Percentiles rank a stretch among this genome's conserved stretches.
Conservation (phyloP, 2,797 vertebrate genomes). For the Luscinia megarhynchos region DNA sequence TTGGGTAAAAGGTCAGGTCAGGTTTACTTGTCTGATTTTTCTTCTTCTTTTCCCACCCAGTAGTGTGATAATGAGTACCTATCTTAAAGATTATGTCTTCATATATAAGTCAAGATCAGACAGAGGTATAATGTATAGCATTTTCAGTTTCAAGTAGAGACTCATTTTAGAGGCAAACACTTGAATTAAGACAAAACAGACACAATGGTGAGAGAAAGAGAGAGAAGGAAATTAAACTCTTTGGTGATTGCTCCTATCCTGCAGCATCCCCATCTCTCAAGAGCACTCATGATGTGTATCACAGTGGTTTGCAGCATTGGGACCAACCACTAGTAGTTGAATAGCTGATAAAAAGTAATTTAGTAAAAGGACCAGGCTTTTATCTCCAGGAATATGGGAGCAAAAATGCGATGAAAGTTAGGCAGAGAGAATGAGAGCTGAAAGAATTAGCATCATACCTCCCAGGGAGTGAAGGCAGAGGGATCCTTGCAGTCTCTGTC, state of each 20-base stretch:
- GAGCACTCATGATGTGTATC: not conserved
- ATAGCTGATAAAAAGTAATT: not conserved
- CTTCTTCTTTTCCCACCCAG: not conserved
- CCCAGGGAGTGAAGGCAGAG: constrained; percentile 81
- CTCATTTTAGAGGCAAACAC: not conserved
- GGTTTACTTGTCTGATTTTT: constrained; percentile 40
- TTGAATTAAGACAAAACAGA: not conserved
- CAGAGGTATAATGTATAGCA: not conserved
- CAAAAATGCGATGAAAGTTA: not conserved
- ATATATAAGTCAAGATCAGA: not conserved
- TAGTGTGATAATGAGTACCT: not conserved
- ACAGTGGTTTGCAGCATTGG: not conserved
- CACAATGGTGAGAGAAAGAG: not conserved
- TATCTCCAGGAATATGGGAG: not conserved
- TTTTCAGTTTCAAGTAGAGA: not conserved
- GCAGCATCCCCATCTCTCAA: not conserved
- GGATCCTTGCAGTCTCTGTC: constrained; percentile 79
- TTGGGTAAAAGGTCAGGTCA: constrained; percentile 54
- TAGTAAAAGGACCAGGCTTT: not conserved
- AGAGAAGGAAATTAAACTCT: not conserved
- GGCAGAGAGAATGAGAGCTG: not conserved
- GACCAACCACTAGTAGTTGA: not conserved
- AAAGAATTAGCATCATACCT: constrained; percentile 77
- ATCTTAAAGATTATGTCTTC: not conserved
- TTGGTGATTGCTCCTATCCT: not conserved